A percentile compares a stretch with the other conserved stretches of the same genome.
These are phyloP conservation scores for Drosophila nr. fundita DNA, from an alignment of 2,888 invertebrate genomes.

Conservation along the genomic window DNA sequence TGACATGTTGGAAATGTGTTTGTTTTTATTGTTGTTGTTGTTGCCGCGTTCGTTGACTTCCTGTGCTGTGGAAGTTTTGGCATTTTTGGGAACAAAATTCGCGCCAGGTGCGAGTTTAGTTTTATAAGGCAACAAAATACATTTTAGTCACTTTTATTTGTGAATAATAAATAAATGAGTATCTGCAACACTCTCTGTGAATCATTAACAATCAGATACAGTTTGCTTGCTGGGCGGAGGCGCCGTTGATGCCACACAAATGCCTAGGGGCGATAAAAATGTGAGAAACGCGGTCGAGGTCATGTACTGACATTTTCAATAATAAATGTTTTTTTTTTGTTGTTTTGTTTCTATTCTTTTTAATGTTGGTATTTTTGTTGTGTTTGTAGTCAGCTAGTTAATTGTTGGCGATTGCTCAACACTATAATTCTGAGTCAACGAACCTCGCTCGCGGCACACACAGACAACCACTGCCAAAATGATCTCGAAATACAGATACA, in stretches of 20 bases:
- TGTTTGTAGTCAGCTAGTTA: slow-evolving; percentile 46
- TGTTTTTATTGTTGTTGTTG: slow-evolving; percentile 17
- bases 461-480: slow-evolving; percentile 19
- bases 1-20: slow-evolving; percentile 63
- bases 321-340: slow-evolving; percentile 32
- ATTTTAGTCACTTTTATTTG: not conserved
- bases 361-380: not conserved
- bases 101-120: slow-evolving; percentile 1
- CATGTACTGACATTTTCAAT: slow-evolving; percentile 77
- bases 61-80: slow-evolving; percentile 34
- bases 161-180: not conserved
- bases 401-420: slow-evolving; percentile 66
- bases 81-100: slow-evolving; percentile 22
- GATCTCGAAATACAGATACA: slow-evolving; percentile 52
- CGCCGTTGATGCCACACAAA: slow-evolving; percentile 22
- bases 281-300: slow-evolving; percentile 76
- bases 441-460: slow-evolving; percentile 47
- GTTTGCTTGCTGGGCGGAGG: slow-evolving; percentile 9
- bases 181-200: not conserved
- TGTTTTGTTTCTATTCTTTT: not conserved
- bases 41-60: slow-evolving; percentile 51
- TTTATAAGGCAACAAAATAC: not conserved
- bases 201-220: slow-evolving; percentile 7
- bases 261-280: slow-evolving; percentile 58
- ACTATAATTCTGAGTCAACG: slow-evolving; percentile 66